These are phyloP conservation scores for Trialeurodes vaporariorum DNA, from an alignment of 1,140 invertebrate species.

Conservation along the genomic window DNA sequence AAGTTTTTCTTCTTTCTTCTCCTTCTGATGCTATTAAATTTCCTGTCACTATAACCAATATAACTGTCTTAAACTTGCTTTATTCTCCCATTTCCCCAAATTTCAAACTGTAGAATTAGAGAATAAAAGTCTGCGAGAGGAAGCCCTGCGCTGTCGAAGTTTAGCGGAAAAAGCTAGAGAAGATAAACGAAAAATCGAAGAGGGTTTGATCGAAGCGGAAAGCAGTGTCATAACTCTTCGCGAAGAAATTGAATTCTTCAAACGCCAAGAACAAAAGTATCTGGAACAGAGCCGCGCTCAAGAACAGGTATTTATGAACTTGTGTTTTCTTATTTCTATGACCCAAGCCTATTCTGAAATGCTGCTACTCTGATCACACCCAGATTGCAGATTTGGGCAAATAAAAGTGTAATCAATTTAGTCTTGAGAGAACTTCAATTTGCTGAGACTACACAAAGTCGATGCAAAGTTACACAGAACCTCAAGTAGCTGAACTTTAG, in stretches of 20 bases:
- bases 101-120: conserved; percentile 68
- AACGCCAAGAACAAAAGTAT: conserved; percentile 44
- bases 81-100: conserved; percentile 32
- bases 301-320: conserved; percentile 28
- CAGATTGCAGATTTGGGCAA: too few relatives aligned
- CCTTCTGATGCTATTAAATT: too few relatives aligned
- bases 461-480: too few relatives aligned
- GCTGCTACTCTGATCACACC: too few relatives aligned
- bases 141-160: conserved; percentile 44
- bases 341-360: not conserved
- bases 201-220: conserved; percentile 45
- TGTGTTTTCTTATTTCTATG: conserved; percentile 9
- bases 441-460: too few relatives aligned
- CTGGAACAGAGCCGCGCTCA: conserved; percentile 41
- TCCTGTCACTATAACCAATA: too few relatives aligned
- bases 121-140: conserved; percentile 59
- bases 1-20: too few relatives aligned
- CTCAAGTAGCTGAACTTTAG: too few relatives aligned
- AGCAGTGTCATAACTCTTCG: conserved; percentile 39
- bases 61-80: too few relatives aligned
- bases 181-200: conserved; percentile 37
- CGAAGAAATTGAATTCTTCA: conserved; percentile 40
- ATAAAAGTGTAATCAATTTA: too few relatives aligned
- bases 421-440: too few relatives aligned
- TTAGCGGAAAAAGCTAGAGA: conserved; percentile 43